Evolutionary conservation across 2,888 invertebrate genomes (phyloP), one percentile per base, ranked within the genome.

Genomic region (Podotricha telesiphe): DNA sequence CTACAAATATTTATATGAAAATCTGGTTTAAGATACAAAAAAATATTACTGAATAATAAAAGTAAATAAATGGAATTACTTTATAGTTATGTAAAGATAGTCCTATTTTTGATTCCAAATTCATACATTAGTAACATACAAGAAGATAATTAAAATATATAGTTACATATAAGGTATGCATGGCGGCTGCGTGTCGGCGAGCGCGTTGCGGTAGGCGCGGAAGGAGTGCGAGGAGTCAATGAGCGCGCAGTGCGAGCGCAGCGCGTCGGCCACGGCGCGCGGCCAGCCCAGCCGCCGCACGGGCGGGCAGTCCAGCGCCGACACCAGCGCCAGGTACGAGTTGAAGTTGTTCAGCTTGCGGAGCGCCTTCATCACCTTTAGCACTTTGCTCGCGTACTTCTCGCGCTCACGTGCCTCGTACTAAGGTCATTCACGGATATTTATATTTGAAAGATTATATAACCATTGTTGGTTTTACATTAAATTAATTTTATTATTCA

Each of bases 201-300:
- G 92, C 58, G 99, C 98, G 86, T 96, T 97, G 66, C 99, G 94
- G 87, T 99, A 99, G n/a, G 98, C 97, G 78, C 98, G 94, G 94
- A 99, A 99, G 79, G 99, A 99, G 48, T 98, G 98, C n/a, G 98
- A 98, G 75, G 98, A 98, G 92, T 99, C 99, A 78, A 99, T 99
- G 73, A 99, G 95, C 65, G 97, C 96, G 86, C 98, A 98, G 90
- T 99, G 98, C 83, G 99, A 98, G 81, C 97, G 97, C 75, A 99
- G 92, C 65, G 97, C 96, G 91, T 99, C 99, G 34, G 96, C 96
- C 72, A 98, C 97, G 77, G 97, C 96, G 82, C 97, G 96, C 82
- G 97, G 97, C 97, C 98, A 98, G 85, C 98, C 99, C 85, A 99
- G 94, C 85, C 99, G 94, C 80, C 95, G 93, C 85, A 98, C 95